Evolutionary conservation across 1,140 invertebrate genomes (phyloP).

Genomic region (Rhagoletis pomonella): DNA sequence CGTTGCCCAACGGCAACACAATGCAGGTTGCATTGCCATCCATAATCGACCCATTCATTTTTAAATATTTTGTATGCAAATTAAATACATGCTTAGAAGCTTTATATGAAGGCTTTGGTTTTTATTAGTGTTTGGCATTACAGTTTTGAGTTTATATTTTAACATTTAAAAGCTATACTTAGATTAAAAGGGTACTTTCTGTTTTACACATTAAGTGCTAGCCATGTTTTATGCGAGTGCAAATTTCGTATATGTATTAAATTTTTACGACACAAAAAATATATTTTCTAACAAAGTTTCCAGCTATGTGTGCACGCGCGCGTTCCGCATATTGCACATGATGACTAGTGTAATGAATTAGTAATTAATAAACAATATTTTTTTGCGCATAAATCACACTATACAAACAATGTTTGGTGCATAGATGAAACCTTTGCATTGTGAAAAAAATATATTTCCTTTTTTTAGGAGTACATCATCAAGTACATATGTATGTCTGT

Average conservation of each 20-base stretch:
- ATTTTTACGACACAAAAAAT: too few species aligned
- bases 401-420: background rate
- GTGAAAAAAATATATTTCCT: constrained; percentile 2
- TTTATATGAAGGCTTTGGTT: background rate
- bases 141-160: background rate
- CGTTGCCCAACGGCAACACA: too few species aligned
- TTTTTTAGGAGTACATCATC: constrained; percentile 3
- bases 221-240: too few species aligned
- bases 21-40: too few species aligned
- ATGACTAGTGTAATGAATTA: constrained; percentile 32
- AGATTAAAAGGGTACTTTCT: too few species aligned
- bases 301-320: background rate
- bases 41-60: too few species aligned
- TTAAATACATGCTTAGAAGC: background rate
- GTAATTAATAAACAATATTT: constrained; percentile 1
- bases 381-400: background rate
- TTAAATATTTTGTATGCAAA: background rate
- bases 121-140: background rate
- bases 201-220: too few species aligned
- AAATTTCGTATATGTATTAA: too few species aligned
- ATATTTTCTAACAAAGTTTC: background rate
- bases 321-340: background rate
- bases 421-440: background rate
- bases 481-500: background rate
- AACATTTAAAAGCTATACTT: background rate